Percentiles rank a stretch among this genome's conserved stretches.
Conservation (phyloP, 2,888 invertebrate genomes). For the Anticlea derivata region DNA sequence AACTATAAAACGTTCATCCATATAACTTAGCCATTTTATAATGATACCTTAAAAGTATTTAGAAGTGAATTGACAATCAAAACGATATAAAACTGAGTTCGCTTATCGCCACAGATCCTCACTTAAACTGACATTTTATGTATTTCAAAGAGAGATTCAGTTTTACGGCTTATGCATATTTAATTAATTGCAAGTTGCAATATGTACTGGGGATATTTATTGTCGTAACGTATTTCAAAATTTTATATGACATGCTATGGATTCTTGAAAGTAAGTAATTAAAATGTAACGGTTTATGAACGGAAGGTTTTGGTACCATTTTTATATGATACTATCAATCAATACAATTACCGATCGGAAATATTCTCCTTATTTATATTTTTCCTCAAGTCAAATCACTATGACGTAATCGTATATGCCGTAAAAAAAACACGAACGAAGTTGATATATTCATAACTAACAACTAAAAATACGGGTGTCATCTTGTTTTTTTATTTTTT, state of each 20-base stretch:
- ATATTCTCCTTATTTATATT: too few species aligned
- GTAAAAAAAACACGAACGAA: too few species aligned
- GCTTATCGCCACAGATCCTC: slow-evolving; percentile 35
- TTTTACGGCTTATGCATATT: slow-evolving; percentile 57
- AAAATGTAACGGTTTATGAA: slow-evolving; percentile 20
- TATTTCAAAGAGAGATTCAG: slow-evolving; percentile 44
- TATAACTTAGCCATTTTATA: slow-evolving; percentile 24
- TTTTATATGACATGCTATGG: slow-evolving; percentile 42
- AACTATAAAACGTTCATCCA: slow-evolving; percentile 23
- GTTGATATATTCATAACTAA: too few species aligned
- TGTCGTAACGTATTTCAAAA: slow-evolving; percentile 40
- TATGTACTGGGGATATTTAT: slow-evolving; percentile 48
- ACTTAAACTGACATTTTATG: slow-evolving; percentile 38
- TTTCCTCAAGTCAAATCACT: too few species aligned
- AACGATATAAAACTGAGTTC: slow-evolving; percentile 29
- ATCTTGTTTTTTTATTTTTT: too few species aligned
- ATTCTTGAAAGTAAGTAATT: slow-evolving; percentile 23
- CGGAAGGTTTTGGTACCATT: slow-evolving; percentile 5
- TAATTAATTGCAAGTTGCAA: slow-evolving; percentile 55
- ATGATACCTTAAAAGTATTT: slow-evolving; percentile 27
- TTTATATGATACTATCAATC: slow-evolving; percentile 9
- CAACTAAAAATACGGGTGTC: too few species aligned
- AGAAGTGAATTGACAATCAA: slow-evolving; percentile 29
- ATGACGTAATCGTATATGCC: too few species aligned
- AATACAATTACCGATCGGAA: background rate